Percentiles rank a stretch among this genome's conserved stretches.
Evolutionary conservation across 2,797 vertebrate species (phyloP).

Genomic region (Vespertilio murinus): DNA sequence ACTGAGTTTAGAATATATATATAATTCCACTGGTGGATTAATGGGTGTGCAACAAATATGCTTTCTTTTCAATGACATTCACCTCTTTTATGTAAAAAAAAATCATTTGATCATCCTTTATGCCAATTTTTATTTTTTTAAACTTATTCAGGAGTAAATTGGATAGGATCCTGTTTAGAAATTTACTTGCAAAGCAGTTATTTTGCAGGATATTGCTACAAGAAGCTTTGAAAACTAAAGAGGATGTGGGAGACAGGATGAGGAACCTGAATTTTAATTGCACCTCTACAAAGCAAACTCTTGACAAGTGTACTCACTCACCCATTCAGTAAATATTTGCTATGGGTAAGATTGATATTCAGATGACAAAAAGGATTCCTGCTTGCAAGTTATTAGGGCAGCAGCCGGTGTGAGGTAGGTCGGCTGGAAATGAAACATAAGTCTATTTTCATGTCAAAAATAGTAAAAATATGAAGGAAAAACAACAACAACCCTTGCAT

Average conservation of each 20-base stretch:
- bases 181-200: slow-evolving; percentile 42
- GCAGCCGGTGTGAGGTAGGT: not conserved
- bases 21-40: not conserved
- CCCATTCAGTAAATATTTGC: slow-evolving; percentile 42
- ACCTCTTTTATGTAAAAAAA: slow-evolving; percentile 46
- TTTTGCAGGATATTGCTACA: slow-evolving; percentile 39
- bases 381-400: not conserved
- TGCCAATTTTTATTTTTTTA: slow-evolving; percentile 34
- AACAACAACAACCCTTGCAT: not conserved
- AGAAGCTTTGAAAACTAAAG: slow-evolving; percentile 44
- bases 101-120: not conserved
- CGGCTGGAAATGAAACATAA: not conserved
- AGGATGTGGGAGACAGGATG: slow-evolving; percentile 29
- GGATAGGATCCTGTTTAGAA: slow-evolving; percentile 17
- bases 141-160: not conserved
- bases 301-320: slow-evolving; percentile 3
- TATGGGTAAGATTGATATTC: slow-evolving; percentile 4
- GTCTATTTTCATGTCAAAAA: not conserved
- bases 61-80: not conserved
- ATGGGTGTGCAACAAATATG: not conserved
- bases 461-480: not conserved
- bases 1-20: not conserved
- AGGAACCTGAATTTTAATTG: slow-evolving; percentile 52
- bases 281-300: slow-evolving; percentile 32
- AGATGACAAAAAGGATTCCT: not conserved